Conservation (phyloP, 2,113 vertebrate species). For the Thamnaconus septentrionalis region DNA sequence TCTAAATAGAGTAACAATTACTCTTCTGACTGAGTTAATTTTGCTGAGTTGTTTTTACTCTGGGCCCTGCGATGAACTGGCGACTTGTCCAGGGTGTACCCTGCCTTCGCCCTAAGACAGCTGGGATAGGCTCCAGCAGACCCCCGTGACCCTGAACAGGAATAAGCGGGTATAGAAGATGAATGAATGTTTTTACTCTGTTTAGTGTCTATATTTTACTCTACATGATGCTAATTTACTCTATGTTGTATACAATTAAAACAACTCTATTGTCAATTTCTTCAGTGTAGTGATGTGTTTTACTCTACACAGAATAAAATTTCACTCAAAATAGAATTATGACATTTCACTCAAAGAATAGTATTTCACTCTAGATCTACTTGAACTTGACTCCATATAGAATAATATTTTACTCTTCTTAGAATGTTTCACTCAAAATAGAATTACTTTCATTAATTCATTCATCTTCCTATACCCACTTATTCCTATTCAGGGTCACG, state of each 20-base stretch:
- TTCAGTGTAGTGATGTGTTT: not conserved
- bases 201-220: not conserved
- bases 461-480: too few species aligned
- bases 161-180: too few species aligned
- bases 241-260: not conserved
- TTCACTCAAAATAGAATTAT: not conserved
- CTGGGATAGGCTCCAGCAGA: too few species aligned
- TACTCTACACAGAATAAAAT: not conserved
- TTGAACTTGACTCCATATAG: not conserved
- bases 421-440: too few species aligned
- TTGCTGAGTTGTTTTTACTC: too few species aligned
- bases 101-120: too few species aligned
- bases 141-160: too few species aligned
- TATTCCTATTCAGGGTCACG: too few species aligned
- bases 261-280: not conserved
- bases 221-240: not conserved
- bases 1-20: not conserved
- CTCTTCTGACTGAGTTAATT: not conserved
- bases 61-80: too few species aligned
- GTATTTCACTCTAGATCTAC: not conserved
- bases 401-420: too few species aligned
- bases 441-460: too few species aligned
- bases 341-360: not conserved
- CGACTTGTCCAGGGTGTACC: too few species aligned
- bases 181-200: slow-evolving; percentile 4